Base-by-base conservation (phyloP, 2,797 vertebrate species). In the Neostethus bicornis region DNA sequence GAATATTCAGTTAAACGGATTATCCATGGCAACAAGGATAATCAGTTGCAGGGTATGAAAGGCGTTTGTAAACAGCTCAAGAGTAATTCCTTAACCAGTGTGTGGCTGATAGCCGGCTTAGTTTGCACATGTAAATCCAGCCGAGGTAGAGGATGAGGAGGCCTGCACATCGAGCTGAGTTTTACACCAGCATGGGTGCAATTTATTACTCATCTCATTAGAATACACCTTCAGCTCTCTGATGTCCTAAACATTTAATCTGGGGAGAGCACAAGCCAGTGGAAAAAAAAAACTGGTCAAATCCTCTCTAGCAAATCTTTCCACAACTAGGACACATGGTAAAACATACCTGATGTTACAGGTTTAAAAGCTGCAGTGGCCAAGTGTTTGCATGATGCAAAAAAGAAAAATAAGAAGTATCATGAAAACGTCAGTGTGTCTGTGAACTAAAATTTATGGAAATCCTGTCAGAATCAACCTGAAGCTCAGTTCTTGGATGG, bases 51-150 rank as follows among this genome's bases (percentile, higher is more conserved):
- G 64, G 51, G 57, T 67, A 74, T 81, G 76, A 76, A 76, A 75
- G 72, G 66, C 77, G 56, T 50, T 71, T 68, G 64, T 75, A 86
- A 88, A 87, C 80, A 81, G 82, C 81, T 88, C 87, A 66, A 35
- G 70, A 85, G 84, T 73, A 85, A 87, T 65, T 79, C 66, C 79
- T 79, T 10, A 52, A 62, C 79, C 50, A 49, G 46, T 21, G 77
- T 61, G 78, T 72, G 77, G 67, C 56, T 70, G 66, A 85, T 77
- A 82, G 68, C 70, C 42, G 75, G 75, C 72, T 85, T 83, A 83
- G 48, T 62, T 29, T 44, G 57, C 23, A 23, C 50, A 6, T 61
- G 70, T 83, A 80, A 84, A 85, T 81, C 79, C 55, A 65, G 55
- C 24, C 23, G 14, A 51, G 26, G 65, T 73, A 68, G 24, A 67